Conservation (phyloP, 2,113 vertebrate genomes). For the Numida meleagris region DNA sequence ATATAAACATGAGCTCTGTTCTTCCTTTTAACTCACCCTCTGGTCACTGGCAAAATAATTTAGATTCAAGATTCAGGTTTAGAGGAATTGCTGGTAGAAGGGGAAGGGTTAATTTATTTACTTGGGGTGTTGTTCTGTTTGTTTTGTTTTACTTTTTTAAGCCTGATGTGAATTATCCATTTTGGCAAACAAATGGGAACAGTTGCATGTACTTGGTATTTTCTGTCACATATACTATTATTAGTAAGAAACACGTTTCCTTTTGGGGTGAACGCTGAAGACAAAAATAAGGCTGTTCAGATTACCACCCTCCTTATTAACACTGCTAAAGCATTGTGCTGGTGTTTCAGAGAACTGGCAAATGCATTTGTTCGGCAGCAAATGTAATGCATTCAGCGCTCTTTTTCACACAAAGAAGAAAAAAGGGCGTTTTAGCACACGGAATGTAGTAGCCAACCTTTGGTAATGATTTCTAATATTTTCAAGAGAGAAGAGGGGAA, state of each 20-base stretch:
- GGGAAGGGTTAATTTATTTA: conserved; percentile 63
- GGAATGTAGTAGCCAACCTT: conserved; percentile 34
- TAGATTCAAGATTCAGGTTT: background rate
- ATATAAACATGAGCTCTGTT: background rate
- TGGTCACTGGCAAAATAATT: background rate
- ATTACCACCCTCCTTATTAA: conserved; percentile 65
- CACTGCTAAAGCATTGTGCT: conserved; percentile 56
- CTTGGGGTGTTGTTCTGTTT: conserved; percentile 10
- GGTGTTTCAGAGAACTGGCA: conserved; percentile 62
- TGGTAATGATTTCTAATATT: conserved; percentile 43
- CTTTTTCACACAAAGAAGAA: conserved; percentile 58
- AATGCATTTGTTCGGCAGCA: conserved; percentile 57
- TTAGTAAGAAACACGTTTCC: conserved; percentile 78
- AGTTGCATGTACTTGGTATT: conserved; percentile 69
- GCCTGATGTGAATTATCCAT: conserved; percentile 56
- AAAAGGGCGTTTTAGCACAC: conserved; percentile 25
- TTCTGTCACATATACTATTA: conserved; percentile 74
- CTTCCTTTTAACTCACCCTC: background rate
- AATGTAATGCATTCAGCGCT: conserved; percentile 47
- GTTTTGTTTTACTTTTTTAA: conserved; percentile 59
- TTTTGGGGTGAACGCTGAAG: conserved; percentile 74
- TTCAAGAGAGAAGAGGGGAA: background rate
- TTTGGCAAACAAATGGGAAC: conserved; percentile 73
- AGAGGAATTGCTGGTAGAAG: background rate
- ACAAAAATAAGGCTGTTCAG: conserved; percentile 78